phyloP scores from a whole-genome alignment of 2,797 vertebrate genomes.

The Spheniscus humboldti region DNA sequence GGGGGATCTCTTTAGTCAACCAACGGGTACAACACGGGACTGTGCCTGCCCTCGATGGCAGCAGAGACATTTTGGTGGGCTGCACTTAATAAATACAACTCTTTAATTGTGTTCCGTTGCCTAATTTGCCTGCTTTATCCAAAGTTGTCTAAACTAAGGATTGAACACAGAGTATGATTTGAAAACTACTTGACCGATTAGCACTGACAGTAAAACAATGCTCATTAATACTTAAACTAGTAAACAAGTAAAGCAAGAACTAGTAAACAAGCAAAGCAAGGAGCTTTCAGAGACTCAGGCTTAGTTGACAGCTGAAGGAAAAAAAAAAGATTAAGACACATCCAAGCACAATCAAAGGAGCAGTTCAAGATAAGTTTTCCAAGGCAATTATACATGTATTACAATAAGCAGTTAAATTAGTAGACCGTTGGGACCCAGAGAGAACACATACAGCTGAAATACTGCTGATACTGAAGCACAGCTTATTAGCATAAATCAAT shows the following conservation, averaged over 20 bases:
- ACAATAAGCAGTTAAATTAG: constrained; percentile 39
- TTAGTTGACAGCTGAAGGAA: constrained; percentile 45
- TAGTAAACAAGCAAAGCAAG: constrained; percentile 34
- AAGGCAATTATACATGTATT: constrained; percentile 16
- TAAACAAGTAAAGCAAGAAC: constrained; percentile 42
- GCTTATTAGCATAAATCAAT: constrained; percentile 53
- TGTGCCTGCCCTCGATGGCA: accelerated
- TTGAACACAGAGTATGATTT: background rate
- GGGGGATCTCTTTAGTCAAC: background rate
- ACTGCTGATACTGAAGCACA: background rate
- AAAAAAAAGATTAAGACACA: constrained; percentile 16
- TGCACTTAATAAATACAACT: background rate
- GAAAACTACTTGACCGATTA: background rate
- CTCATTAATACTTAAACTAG: constrained; percentile 31
- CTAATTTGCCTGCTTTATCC: background rate
- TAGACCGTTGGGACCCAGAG: background rate
- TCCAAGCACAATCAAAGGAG: constrained; percentile 21
- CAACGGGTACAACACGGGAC: accelerated
- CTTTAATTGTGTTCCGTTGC: background rate
- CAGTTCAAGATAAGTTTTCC: constrained; percentile 26
- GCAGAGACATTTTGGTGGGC: background rate
- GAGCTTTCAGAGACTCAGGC: constrained; percentile 40
- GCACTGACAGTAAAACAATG: background rate
- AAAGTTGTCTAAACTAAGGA: background rate
- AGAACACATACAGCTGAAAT: constrained; percentile 23